A percentile compares a stretch with the other conserved stretches of the same genome.
Evolutionary conservation across 2,797 vertebrate species (phyloP).

Genomic region (Poeciliopsis infans): DNA sequence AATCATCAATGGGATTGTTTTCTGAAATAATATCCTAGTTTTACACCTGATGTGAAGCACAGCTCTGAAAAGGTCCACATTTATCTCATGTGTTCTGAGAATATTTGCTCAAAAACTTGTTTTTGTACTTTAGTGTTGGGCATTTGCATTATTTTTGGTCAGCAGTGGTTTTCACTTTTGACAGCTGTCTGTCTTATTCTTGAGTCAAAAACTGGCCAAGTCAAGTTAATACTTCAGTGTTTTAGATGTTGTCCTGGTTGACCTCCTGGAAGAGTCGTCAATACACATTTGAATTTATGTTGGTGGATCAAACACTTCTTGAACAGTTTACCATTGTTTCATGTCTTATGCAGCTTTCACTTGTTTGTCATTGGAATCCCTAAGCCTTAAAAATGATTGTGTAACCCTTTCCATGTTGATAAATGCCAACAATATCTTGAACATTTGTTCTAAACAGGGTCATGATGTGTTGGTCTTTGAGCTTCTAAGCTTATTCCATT

Average conservation of each 20-base stretch:
- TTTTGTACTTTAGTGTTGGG: background rate
- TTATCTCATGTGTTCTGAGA: background rate
- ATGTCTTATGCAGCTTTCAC: background rate
- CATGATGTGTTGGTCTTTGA: background rate
- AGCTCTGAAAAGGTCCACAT: background rate
- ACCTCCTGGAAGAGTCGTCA: background rate
- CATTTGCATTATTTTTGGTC: background rate
- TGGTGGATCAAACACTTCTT: background rate
- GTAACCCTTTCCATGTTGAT: background rate
- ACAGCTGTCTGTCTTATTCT: background rate
- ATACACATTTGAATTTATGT: background rate
- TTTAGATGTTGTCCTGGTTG: background rate
- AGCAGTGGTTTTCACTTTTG: background rate
- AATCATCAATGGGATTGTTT: background rate
- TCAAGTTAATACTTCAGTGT: background rate
- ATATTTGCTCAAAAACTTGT: background rate
- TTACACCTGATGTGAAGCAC: background rate
- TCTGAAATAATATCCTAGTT: background rate
- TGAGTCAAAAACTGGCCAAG: background rate
- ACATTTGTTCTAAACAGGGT: background rate
- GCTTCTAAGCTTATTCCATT: background rate
- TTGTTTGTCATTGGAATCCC: background rate
- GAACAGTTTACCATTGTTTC: background rate
- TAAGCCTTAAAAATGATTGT: background rate
- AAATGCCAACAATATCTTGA: background rate